Conservation (phyloP, 2,113 vertebrate genomes). For the Barnardius zonarius region DNA sequence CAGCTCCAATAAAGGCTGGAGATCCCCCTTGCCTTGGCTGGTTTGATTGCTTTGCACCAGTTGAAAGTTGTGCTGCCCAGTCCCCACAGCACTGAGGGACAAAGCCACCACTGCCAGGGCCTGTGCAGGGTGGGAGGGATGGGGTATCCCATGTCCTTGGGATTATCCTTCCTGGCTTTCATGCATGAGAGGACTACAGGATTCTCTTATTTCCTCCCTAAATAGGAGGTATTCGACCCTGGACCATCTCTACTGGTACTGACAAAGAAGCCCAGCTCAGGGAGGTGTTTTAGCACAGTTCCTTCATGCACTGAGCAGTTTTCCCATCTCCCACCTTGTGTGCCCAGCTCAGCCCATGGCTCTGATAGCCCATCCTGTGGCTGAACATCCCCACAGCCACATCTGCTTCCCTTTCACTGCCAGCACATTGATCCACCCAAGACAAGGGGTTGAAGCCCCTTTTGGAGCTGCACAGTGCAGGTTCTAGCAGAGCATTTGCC, state of each 20-base stretch:
- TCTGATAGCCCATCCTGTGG: accelerated
- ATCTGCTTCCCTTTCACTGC: accelerated
- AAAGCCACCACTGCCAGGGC: accelerated
- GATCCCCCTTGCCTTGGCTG: neutral
- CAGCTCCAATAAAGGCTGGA: neutral
- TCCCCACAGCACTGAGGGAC: accelerated
- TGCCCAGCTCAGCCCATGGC: accelerated
- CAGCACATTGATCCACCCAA: accelerated
- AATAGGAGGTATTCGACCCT: accelerated
- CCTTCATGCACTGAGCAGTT: accelerated
- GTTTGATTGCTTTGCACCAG: neutral
- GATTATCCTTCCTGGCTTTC: neutral
- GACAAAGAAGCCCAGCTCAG: neutral
- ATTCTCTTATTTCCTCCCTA: neutral
- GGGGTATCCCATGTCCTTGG: accelerated
- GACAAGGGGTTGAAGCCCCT: neutral
- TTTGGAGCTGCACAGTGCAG: neutral
- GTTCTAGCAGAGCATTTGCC: neutral
- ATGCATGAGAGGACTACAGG: neutral
- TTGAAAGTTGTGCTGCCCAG: neutral
- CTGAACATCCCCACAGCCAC: neutral
- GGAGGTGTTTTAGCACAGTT: neutral
- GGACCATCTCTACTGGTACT: neutral
- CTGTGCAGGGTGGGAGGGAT: accelerated
- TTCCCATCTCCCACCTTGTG: neutral